Evolutionary conservation across 2,113 vertebrate species (phyloP), one percentile per base, ranked within the genome.

Genomic region (Notothenia rossii): DNA sequence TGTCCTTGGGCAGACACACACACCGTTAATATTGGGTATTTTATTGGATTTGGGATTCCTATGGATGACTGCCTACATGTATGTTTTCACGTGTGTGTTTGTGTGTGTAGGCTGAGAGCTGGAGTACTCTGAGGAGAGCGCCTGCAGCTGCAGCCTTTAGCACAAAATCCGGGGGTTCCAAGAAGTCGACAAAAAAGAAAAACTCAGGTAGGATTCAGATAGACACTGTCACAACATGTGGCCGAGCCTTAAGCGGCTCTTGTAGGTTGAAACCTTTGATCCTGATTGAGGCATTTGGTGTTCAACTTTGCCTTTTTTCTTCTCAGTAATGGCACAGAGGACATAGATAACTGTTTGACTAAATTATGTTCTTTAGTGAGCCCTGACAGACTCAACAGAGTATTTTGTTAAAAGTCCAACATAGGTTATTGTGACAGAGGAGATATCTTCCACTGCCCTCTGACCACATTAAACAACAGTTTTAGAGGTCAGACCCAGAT

Each of bases 141-240:
- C 83, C 92, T 6, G 17, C 79, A 72, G 84, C 86, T 56, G 84
- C 56, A 1, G 64, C 89, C 29, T 62, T 91, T 0, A 92, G 91
- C 79, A 75, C 93, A 5, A 95, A 94, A 65, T 89, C 91, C 4
- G 93, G 90, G 0, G 89, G 91, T 2, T 68, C 80, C 20, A 93
- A 94, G 67, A 94, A 92, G 78, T 64, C 76, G 0, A 49, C 61
- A 0, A 91, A 89, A 49, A 94, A 89, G 69, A 84, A 36, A 18
- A 81, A 5, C 45, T 67, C 81, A 74, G 88, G 94, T 95, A 91
- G 10, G 88, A 67, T 25, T 50, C 12, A 51, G 15, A 50, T 1
- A 5, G 11, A 17, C 5, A 4, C 40, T 14, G 7, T 36, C 4
- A 9, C 40, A 6, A 33, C 25, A 18, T 7, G 15, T 25, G 17